These are phyloP conservation scores for Takifugu bimaculatus DNA, from an alignment of 2,113 vertebrate species.

Conservation along the genomic window DNA sequence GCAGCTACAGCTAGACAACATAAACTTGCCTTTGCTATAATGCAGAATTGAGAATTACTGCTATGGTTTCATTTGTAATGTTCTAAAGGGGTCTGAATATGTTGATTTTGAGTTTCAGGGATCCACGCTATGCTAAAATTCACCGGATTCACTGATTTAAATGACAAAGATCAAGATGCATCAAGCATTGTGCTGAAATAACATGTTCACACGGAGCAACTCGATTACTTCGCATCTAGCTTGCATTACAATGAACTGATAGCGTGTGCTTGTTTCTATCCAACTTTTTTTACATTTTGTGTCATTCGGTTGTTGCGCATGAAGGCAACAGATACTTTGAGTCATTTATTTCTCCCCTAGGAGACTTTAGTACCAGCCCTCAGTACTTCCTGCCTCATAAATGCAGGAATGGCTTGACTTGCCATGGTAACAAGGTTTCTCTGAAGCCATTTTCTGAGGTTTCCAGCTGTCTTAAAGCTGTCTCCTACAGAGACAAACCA, in stretches of 20 bases:
- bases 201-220: constrained; percentile 13
- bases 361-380: neutral
- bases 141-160: constrained; percentile 1
- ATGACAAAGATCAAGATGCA: constrained; percentile 18
- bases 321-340: constrained; percentile 3
- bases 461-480: constrained; percentile 39
- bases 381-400: constrained; percentile 28
- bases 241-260: constrained; percentile 65
- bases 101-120: too few species aligned
- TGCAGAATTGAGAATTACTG: too few species aligned
- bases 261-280: constrained; percentile 58
- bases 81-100: too few species aligned
- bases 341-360: constrained; percentile 25
- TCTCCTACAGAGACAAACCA: constrained; percentile 33
- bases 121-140: neutral
- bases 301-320: too few species aligned
- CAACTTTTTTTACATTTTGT: too few species aligned
- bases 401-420: constrained; percentile 35
- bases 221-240: constrained; percentile 48
- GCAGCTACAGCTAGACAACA: neutral
- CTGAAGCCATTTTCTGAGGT: constrained; percentile 45
- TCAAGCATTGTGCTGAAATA: constrained; percentile 13
- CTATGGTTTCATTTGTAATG: too few species aligned
- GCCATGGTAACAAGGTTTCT: constrained; percentile 53
- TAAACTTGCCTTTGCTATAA: neutral